phyloP scores from a whole-genome alignment of 1,140 invertebrate genomes.

The Psix sp. region DNA sequence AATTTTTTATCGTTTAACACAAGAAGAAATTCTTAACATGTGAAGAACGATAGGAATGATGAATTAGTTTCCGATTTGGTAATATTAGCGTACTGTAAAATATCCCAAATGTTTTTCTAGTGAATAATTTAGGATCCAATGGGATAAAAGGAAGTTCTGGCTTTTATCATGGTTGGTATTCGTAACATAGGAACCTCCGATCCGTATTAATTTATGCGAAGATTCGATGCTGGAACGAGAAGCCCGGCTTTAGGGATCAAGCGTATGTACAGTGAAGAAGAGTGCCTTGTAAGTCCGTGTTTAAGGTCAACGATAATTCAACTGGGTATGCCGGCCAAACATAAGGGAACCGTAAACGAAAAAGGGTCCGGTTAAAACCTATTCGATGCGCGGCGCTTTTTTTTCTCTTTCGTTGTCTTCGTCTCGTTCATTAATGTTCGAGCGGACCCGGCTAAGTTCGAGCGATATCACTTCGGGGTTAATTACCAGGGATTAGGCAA shows the following conservation, averaged over 20 bases:
- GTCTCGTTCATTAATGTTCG: constrained; percentile 33
- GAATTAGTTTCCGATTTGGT: background rate
- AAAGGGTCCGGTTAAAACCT: constrained; percentile 65
- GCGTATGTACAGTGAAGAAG: constrained; percentile 53
- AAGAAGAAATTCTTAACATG: constrained; percentile 1
- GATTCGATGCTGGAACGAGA: constrained; percentile 71
- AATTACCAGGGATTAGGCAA: no score
- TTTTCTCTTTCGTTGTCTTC: constrained; percentile 27
- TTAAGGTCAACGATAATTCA: constrained; percentile 75
- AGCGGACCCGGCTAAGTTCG: no score
- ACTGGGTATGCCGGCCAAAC: constrained; percentile 66
- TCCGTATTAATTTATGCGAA: constrained; percentile 74
- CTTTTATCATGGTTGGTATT: constrained; percentile 57
- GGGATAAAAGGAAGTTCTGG: constrained; percentile 16
- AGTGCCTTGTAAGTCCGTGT: constrained; percentile 70
- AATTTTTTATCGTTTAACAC: no score
- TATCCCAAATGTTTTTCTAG: constrained; percentile 61
- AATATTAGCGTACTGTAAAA: constrained; percentile 35
- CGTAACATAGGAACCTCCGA: constrained; percentile 67
- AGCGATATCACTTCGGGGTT: no score
- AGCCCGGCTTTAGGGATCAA: constrained; percentile 48
- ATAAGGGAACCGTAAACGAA: constrained; percentile 66
- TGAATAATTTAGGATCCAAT: constrained; percentile 32
- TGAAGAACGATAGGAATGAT: constrained; percentile 21
- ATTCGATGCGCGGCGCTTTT: constrained; percentile 65